Percentiles rank a stretch among this genome's conserved stretches.
phyloP scores from a whole-genome alignment of 2,888 invertebrate genomes.

The Drosophila paranaensis region DNA sequence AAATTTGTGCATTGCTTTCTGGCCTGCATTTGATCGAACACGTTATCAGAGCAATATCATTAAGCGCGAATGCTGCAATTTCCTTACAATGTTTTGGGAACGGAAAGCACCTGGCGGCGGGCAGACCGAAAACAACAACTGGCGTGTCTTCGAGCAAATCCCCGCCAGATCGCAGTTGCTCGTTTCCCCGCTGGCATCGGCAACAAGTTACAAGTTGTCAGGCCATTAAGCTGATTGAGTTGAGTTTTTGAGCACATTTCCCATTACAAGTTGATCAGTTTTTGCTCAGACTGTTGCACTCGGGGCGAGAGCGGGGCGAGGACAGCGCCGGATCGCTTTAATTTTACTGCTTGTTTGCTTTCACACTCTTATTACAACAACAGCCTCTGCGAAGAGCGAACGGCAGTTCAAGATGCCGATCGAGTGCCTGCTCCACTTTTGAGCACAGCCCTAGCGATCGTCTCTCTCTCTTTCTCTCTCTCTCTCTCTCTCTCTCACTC shows the following conservation, averaged over 20 bases:
- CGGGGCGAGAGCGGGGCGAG: constrained; percentile 10
- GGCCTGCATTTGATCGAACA: neutral
- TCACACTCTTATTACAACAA: constrained; percentile 76
- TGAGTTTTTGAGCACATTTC: constrained; percentile 72
- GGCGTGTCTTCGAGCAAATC: constrained; percentile 32
- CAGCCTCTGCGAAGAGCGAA: constrained; percentile 18
- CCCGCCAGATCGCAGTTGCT: constrained; percentile 21
- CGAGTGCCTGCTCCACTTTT: constrained; percentile 64
- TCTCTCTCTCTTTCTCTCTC: neutral
- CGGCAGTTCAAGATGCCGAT: constrained; percentile 22
- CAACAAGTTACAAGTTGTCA: constrained; percentile 65
- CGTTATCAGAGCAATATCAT: constrained; percentile 22
- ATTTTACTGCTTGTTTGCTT: constrained; percentile 80
- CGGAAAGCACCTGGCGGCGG: constrained; percentile 49
- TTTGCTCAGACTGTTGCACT: constrained; percentile 31
- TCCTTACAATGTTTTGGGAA: constrained; percentile 32
- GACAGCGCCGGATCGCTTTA: constrained; percentile 52
- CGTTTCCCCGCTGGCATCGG: constrained; percentile 26
- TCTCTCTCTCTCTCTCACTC: neutral
- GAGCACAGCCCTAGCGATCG: constrained; percentile 32
- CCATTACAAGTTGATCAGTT: constrained; percentile 77
- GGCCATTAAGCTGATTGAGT: constrained; percentile 79
- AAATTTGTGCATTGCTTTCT: neutral
- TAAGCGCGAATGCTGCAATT: constrained; percentile 33
- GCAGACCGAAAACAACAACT: constrained; percentile 28